Conservation (phyloP, 2,113 vertebrate genomes). For the Triplophysa rosa region DNA sequence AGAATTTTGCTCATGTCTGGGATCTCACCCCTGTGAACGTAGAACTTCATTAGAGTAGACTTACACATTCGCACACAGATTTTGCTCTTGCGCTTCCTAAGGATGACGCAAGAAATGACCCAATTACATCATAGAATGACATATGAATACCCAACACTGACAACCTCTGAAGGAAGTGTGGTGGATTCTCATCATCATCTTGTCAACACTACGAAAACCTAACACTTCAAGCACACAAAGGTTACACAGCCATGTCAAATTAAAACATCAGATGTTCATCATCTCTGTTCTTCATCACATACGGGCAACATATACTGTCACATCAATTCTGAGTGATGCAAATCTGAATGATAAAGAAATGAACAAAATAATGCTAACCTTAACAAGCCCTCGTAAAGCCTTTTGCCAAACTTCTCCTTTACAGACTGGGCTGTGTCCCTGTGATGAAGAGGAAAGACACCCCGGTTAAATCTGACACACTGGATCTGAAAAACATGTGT, state of each 20-base stretch:
- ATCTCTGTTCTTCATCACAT: not conserved
- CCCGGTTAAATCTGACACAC: not conserved
- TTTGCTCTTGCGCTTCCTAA: not conserved
- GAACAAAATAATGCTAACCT: constrained; percentile 72
- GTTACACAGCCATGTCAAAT: not conserved
- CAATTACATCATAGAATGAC: constrained; percentile 41
- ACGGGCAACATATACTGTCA: not conserved
- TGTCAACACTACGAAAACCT: constrained; percentile 23
- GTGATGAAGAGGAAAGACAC: not conserved
- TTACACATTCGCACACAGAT: not conserved
- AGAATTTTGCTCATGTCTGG: constrained; percentile 92
- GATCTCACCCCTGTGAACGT: constrained; percentile 60
- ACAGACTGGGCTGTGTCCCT: constrained; percentile 93
- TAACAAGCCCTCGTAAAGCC: constrained; percentile 89
- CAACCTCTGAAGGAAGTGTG: not conserved
- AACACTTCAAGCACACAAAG: not conserved
- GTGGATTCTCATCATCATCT: constrained; percentile 11
- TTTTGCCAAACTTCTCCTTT: constrained; percentile 97
- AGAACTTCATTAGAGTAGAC: not conserved
- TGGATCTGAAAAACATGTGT: not conserved
- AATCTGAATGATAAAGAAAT: not conserved
- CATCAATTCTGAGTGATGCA: not conserved
- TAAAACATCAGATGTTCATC: not conserved
- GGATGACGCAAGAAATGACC: not conserved
- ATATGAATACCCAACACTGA: constrained; percentile 16